Evolutionary conservation across 2,888 invertebrate species (phyloP).

Genomic region (Venustoraphidia nigricollis): DNA sequence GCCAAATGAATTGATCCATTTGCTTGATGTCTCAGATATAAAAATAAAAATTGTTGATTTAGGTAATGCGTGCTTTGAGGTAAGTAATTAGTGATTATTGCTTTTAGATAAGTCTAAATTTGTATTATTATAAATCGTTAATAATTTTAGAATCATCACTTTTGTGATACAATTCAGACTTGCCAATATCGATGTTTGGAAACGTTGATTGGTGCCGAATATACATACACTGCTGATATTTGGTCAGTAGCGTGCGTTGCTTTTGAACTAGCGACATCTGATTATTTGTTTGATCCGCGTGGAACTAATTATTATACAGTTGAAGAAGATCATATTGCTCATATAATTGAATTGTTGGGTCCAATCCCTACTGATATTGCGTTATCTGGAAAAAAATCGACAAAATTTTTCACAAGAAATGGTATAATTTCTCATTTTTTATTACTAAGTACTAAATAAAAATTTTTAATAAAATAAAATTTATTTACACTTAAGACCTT

Average conservation of each 20-base stretch:
- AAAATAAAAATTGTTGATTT: slow-evolving; percentile 71
- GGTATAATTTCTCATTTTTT: slow-evolving; percentile 26
- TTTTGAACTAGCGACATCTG: slow-evolving; percentile 76
- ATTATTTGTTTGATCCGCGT: slow-evolving; percentile 74
- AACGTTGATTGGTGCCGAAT: slow-evolving; percentile 62
- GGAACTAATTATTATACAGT: slow-evolving; percentile 52
- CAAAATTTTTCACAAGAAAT: slow-evolving; percentile 55
- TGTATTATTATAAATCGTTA: slow-evolving; percentile 1
- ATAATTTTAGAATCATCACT: slow-evolving; percentile 46
- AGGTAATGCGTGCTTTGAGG: slow-evolving; percentile 72
- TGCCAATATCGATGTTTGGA: slow-evolving; percentile 69
- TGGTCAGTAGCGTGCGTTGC: slow-evolving; percentile 80
- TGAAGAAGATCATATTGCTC: slow-evolving; percentile 74
- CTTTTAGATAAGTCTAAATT: not conserved
- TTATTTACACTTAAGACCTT: too few species aligned
- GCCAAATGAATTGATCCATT: not conserved
- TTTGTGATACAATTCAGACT: slow-evolving; percentile 73
- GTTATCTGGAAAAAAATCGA: slow-evolving; percentile 54
- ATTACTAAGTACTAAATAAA: not conserved
- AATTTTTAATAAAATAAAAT: too few species aligned
- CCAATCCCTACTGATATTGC: slow-evolving; percentile 61
- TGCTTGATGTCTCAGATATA: slow-evolving; percentile 29
- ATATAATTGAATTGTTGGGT: slow-evolving; percentile 69
- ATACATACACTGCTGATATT: slow-evolving; percentile 66
- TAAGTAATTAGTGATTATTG: slow-evolving; percentile 19